Evolutionary conservation across 2,797 vertebrate species (phyloP), one percentile per base, ranked within the genome.

Genomic region (Leptoclinus maculatus): DNA sequence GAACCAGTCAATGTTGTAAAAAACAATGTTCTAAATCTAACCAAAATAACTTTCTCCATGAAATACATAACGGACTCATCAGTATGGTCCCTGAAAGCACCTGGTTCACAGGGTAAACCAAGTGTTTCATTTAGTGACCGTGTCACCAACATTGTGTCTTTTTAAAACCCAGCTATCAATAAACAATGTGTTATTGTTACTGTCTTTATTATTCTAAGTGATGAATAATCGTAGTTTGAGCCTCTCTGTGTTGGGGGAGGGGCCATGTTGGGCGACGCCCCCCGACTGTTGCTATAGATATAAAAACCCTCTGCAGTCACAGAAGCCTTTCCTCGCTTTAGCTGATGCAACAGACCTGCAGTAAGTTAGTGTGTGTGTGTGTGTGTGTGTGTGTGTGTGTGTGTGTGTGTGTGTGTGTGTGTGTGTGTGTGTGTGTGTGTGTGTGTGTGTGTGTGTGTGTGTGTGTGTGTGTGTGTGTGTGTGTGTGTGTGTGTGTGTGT

Each of bases 251-350:
- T 32, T 83, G 76, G 86, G 90, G 92, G 73, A 79, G 87, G 75
- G 94, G 90, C 91, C 94, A 88, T 82, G 91, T 79, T 85, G 89
- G 93, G 93, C 71, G 78, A 93, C 89, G 71, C 34, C 59, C 94
- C 74, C 65, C 5, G 49, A 0, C 49, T 53, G 83, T 85, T 87
- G 89, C 92, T 91, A 87, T 68, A 65, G 79, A 94, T 97, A 98
- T 98, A 98, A 95, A 96, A 97, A 91, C 86, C 12, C 77, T 85
- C 74, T 83, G 87, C 93, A 90, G 87, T 91, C 93, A 88, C 87
- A 92, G 90, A 95, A 91, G 94, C 94, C 95, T 97, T 98, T 98
- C 96, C 95, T 96, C 95, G 79, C 75, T 89, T 83, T 71, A 60
- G 71, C 36, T 76, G 41, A 83, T 77, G 84, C 88, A 75, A 79